phyloP scores from a whole-genome alignment of 2,888 invertebrate species.

The Sarcophaga caerulescens region DNA sequence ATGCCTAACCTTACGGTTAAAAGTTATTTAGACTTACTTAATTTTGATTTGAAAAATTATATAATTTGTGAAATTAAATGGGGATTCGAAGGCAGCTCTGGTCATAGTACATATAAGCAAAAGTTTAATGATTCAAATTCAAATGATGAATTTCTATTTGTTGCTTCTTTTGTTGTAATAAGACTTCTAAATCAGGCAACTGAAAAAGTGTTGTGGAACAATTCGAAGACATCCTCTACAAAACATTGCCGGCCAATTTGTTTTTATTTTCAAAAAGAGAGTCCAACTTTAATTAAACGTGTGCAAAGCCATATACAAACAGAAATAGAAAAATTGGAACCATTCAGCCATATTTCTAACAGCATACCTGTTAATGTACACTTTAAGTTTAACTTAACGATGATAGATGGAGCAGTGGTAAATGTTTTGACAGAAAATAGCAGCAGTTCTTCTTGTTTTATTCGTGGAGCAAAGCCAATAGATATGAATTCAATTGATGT shows the following conservation, averaged over 20 bases:
- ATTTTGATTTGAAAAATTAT: conserved; percentile 9
- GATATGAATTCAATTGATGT: conserved; percentile 7
- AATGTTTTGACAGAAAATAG: conserved; percentile 31
- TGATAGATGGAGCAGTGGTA: conserved; percentile 28
- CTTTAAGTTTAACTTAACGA: conserved; percentile 18
- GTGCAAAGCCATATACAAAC: conserved; percentile 13
- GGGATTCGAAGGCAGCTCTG: too few relatives aligned
- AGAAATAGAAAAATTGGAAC: conserved; percentile 12
- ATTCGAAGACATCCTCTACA: background rate
- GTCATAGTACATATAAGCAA: too few relatives aligned
- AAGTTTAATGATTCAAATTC: background rate
- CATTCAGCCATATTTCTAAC: conserved; percentile 6
- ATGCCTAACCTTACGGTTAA: too few relatives aligned
- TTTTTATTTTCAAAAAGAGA: background rate
- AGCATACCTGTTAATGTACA: background rate
- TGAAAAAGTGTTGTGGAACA: conserved; percentile 10
- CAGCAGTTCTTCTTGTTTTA: conserved; percentile 1
- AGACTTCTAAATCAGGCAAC: background rate
- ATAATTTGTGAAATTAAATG: background rate
- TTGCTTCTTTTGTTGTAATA: conserved; percentile 14
- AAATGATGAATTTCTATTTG: conserved; percentile 13
- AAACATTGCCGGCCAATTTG: too few relatives aligned
- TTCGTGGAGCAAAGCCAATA: background rate
- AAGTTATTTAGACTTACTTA: background rate
- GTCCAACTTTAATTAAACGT: background rate